Conservation (phyloP, 2,797 vertebrate species). For the Hoplostethus atlanticus region DNA sequence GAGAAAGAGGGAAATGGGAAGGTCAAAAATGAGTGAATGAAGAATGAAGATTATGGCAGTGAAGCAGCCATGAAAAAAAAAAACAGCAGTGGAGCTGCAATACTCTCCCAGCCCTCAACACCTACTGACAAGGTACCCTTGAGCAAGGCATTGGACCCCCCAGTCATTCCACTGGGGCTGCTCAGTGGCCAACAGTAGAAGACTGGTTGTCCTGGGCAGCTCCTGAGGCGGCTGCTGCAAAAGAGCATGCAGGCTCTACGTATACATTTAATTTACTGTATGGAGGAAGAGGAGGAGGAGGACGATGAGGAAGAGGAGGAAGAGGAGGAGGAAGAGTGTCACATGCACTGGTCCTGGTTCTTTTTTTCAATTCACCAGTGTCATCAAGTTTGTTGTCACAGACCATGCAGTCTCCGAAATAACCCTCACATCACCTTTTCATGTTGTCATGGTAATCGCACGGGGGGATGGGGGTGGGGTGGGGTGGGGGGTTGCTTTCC, state of each 20-base stretch:
- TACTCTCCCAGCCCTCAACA: no score
- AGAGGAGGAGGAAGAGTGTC: not conserved
- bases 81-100: no score
- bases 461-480: no score
- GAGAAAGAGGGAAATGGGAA: not conserved
- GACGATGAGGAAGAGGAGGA: not conserved
- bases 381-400: conserved; percentile 49
- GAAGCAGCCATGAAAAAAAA: no score
- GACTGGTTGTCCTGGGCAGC: no score
- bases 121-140: not conserved
- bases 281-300: not conserved
- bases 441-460: conserved; percentile 81
- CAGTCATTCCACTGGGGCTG: no score
- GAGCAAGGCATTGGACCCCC: conserved; percentile 2
- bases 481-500: no score
- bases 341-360: conserved; percentile 20
- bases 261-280: no score
- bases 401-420: conserved; percentile 47
- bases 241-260: not conserved
- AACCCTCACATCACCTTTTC: conserved; percentile 57
- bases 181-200: no score
- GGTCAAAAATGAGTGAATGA: conserved; percentile 10
- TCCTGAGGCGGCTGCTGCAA: not conserved
- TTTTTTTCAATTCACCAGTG: conserved; percentile 68
- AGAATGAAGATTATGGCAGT: not conserved